Evolutionary conservation across 2,888 invertebrate genomes (phyloP).

Genomic region (Mythimna ferrago): DNA sequence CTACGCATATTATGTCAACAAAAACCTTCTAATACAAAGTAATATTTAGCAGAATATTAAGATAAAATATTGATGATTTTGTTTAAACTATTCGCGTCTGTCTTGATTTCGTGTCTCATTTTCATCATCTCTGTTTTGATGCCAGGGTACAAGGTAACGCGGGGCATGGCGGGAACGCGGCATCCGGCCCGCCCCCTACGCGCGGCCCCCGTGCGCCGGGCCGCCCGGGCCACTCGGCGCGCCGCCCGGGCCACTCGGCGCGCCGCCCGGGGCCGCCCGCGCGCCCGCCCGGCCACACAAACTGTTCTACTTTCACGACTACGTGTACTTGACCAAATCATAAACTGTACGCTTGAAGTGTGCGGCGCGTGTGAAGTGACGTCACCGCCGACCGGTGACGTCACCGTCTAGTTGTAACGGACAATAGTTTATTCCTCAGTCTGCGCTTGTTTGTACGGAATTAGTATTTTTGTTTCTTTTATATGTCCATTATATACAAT

Average conservation of each 20-base stretch:
- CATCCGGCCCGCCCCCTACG: constrained; percentile 26
- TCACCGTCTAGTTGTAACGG: constrained; percentile 39
- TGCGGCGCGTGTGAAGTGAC: constrained; percentile 1
- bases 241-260: not conserved
- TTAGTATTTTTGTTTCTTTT: constrained; percentile 52
- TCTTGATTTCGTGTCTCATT: not conserved
- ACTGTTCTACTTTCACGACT: constrained; percentile 47
- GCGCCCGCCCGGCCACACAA: constrained; percentile 22
- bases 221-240: not conserved
- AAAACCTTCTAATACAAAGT: too few relatives aligned
- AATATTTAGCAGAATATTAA: too few relatives aligned
- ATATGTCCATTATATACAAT: constrained; percentile 42
- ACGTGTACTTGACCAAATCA: constrained; percentile 53
- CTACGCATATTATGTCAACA: too few relatives aligned
- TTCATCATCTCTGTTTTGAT: not conserved
- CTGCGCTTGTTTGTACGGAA: constrained; percentile 53
- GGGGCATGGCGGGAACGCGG: constrained; percentile 34
- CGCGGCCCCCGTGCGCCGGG: constrained; percentile 2
- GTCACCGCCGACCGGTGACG: constrained; percentile 10
- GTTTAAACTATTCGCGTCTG: too few relatives aligned
- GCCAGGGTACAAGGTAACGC: constrained; percentile 51
- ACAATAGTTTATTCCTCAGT: constrained; percentile 58
- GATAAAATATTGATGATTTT: too few relatives aligned
- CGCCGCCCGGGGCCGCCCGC: constrained; percentile 14
- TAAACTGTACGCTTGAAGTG: constrained; percentile 40